Evolutionary conservation across 2,797 vertebrate species (phyloP).

Genomic region (Neosilurus mollespiculum): DNA sequence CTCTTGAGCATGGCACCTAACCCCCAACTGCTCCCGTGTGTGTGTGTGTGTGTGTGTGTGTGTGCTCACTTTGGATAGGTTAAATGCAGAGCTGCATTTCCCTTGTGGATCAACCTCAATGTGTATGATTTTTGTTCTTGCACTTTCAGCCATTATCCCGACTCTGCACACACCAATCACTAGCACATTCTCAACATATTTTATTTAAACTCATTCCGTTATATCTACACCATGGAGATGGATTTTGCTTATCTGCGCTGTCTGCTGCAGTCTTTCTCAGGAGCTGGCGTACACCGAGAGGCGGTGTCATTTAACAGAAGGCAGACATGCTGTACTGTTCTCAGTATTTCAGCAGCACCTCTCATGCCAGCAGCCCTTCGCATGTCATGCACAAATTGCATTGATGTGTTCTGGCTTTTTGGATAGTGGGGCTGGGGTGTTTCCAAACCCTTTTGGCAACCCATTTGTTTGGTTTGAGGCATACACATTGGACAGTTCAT

Average conservation of each 20-base stretch:
- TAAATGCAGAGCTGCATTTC: no score
- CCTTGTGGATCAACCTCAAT: no score
- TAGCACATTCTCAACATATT: background rate
- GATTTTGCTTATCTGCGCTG: slow-evolving; percentile 12
- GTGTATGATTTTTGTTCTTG: no score
- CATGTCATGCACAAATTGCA: background rate
- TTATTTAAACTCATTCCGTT: background rate
- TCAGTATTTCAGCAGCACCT: slow-evolving; percentile 11
- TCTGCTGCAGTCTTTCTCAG: slow-evolving; percentile 13
- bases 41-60: no score
- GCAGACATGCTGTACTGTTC: slow-evolving; percentile 21
- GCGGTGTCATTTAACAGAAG: slow-evolving; percentile 33
- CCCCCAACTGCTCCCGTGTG: no score
- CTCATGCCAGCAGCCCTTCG: slow-evolving; percentile 4
- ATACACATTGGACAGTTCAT: background rate
- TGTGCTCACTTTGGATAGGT: no score
- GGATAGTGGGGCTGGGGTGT: no score
- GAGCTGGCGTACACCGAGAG: background rate
- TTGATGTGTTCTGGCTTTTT: slow-evolving; percentile 4
- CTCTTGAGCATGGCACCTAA: no score
- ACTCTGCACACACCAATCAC: background rate
- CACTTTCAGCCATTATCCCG: background rate
- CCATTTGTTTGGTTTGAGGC: background rate
- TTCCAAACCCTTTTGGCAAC: background rate
- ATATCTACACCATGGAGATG: background rate